phyloP scores from a whole-genome alignment of 2,888 invertebrate species.

The Lycaena phlaeas region DNA sequence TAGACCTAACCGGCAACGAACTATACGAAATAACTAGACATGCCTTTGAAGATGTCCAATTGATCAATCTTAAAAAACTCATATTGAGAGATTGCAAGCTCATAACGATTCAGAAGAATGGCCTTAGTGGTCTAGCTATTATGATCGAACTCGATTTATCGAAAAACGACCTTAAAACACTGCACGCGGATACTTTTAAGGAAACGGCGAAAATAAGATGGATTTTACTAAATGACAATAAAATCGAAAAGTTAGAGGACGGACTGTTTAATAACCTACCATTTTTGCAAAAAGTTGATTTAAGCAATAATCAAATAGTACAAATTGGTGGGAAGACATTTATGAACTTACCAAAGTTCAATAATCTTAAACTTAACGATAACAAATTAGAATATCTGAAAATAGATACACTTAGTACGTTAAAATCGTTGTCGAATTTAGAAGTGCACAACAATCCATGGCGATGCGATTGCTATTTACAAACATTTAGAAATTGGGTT shows the following conservation, averaged over 20 bases:
- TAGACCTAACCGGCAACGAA: constrained; percentile 81
- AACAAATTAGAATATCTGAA: constrained; percentile 82
- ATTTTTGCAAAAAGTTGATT: constrained; percentile 82
- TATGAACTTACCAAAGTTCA: constrained; percentile 77
- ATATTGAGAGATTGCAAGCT: constrained; percentile 83
- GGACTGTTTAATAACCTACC: constrained; percentile 83
- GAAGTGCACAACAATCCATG: constrained; percentile 88
- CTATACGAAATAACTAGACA: constrained; percentile 77
- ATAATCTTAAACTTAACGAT: constrained; percentile 78
- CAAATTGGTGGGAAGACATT: constrained; percentile 81
- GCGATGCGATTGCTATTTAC: constrained; percentile 90
- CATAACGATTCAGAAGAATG: constrained; percentile 79
- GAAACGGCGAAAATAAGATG: constrained; percentile 81
- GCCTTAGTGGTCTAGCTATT: constrained; percentile 82
- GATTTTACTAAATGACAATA: constrained; percentile 82
- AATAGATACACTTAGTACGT: constrained; percentile 75
- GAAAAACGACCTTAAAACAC: constrained; percentile 76
- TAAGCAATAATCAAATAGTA: constrained; percentile 82
- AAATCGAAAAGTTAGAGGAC: constrained; percentile 80
- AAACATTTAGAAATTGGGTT: constrained; percentile 84
- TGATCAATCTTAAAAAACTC: constrained; percentile 87
- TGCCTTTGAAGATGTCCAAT: constrained; percentile 78
- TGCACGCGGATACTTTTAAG: constrained; percentile 80
- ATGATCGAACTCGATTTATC: constrained; percentile 89
- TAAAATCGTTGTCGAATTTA: constrained; percentile 80